Conservation (phyloP, 2,888 invertebrate species). For the Catonia carolina region DNA sequence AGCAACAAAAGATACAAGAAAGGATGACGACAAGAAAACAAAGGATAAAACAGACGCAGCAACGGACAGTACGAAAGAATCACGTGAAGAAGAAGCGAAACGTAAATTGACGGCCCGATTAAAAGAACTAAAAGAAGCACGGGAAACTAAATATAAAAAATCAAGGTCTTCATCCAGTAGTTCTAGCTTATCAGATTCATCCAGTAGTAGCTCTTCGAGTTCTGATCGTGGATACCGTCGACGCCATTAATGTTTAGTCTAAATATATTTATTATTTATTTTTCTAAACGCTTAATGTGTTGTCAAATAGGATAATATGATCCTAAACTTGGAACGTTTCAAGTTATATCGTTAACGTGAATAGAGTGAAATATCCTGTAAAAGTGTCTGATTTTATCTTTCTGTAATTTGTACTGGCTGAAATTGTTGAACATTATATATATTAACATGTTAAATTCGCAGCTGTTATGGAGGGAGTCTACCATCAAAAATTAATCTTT, state of each 20-base stretch:
- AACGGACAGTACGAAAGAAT: background rate
- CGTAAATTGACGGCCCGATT: slow-evolving; percentile 32
- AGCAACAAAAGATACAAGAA: background rate
- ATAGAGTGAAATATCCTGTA: no score
- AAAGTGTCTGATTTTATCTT: no score
- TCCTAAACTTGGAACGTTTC: no score
- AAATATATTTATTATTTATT: no score
- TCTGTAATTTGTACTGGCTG: no score
- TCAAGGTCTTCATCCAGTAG: slow-evolving; percentile 3
- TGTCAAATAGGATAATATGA: no score
- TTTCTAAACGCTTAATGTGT: no score
- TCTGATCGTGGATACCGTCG: background rate
- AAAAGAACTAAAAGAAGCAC: slow-evolving; percentile 18
- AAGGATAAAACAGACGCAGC: background rate
- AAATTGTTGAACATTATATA: no score
- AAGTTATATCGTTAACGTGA: no score
- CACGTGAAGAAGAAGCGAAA: slow-evolving; percentile 37
- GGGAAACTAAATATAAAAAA: slow-evolving; percentile 15
- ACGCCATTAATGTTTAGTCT: slow-evolving; percentile 2
- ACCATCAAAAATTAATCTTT: no score
- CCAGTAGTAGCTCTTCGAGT: background rate
- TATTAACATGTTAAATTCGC: no score
- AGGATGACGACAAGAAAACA: background rate
- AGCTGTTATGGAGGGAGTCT: no score
- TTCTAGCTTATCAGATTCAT: slow-evolving; percentile 12